Evolutionary conservation across 2,888 invertebrate species (phyloP).

Genomic region (Pseudolycoriella hygida): DNA sequence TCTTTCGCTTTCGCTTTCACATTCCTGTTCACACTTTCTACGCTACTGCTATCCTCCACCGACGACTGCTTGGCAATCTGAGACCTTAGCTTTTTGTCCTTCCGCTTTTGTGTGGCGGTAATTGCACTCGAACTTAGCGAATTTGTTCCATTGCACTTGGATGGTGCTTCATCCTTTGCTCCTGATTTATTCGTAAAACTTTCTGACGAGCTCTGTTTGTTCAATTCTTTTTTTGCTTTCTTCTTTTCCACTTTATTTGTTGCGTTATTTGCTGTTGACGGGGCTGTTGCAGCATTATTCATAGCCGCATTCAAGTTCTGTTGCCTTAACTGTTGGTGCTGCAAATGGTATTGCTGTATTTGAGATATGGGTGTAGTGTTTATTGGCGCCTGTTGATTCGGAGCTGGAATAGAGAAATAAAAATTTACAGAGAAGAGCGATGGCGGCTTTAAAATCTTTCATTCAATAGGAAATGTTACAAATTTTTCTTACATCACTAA

Average conservation of each 20-base stretch:
- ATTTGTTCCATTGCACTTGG: neutral
- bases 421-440: neutral
- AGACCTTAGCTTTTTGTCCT: neutral
- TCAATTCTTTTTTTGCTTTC: constrained; percentile 8
- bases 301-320: constrained; percentile 1
- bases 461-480: too few relatives aligned
- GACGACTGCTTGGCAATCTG: neutral
- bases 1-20: constrained; percentile 19
- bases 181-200: neutral
- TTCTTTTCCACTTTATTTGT: neutral
- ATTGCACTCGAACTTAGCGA: neutral
- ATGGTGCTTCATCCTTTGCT: neutral
- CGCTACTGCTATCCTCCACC: neutral
- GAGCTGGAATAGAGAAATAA: neutral
- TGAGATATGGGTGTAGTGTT: constrained; percentile 5
- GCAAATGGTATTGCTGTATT: constrained; percentile 5
- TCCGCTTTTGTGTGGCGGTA: neutral
- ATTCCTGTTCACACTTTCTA: constrained; percentile 10
- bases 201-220: constrained; percentile 9
- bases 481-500: too few relatives aligned
- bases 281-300: constrained; percentile 2
- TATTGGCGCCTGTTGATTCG: neutral
- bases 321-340: neutral
- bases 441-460: too few relatives aligned
- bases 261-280: neutral